Conservation (phyloP, 2,113 vertebrate species). For the Pygoscelis antarcticus region DNA sequence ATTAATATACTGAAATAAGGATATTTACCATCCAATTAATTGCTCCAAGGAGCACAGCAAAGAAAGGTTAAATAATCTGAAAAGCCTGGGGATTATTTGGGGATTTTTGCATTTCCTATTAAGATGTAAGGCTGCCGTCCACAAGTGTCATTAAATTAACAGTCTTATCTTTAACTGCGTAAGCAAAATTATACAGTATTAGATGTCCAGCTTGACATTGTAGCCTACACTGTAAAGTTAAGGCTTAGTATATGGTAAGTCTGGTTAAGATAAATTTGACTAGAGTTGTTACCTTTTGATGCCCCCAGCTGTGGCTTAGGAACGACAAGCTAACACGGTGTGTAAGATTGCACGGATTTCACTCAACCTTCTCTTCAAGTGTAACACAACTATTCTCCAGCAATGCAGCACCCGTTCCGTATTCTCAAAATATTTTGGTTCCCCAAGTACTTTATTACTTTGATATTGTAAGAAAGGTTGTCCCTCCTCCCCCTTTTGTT, state of each 20-base stretch:
- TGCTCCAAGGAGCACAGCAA: neutral
- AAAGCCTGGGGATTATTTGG: neutral
- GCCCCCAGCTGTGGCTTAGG: neutral
- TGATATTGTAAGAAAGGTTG: slow-evolving; percentile 19
- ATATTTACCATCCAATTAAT: neutral
- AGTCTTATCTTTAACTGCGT: neutral
- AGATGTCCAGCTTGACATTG: neutral
- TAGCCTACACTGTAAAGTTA: neutral
- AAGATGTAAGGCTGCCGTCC: neutral
- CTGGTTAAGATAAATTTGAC: neutral
- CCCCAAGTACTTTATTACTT: neutral
- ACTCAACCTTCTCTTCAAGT: neutral
- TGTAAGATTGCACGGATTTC: neutral
- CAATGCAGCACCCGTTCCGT: neutral
- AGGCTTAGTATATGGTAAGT: neutral
- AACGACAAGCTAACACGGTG: neutral
- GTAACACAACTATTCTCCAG: neutral
- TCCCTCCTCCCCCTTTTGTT: slow-evolving; percentile 18
- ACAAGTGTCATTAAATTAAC: neutral
- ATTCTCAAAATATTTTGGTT: slow-evolving; percentile 39
- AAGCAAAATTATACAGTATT: neutral
- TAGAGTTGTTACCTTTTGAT: neutral
- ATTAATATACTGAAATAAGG: neutral
- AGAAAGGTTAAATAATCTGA: neutral
- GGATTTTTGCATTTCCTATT: neutral